Conservation (phyloP, 30 jellyfish, hydroid and myxozoan species). For the Aurelia sp. region DNA sequence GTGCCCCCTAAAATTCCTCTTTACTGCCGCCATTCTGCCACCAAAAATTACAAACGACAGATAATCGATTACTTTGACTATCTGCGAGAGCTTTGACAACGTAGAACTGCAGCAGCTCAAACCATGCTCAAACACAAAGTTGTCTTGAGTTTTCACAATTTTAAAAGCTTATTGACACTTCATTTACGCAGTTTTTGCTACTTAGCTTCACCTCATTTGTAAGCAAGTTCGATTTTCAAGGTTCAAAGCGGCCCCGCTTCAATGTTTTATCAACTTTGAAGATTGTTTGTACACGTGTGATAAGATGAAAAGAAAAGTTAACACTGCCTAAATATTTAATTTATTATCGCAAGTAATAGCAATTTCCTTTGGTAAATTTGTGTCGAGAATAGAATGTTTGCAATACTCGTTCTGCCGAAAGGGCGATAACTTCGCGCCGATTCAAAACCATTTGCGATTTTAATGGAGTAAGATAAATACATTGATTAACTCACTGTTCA, state of each 20-base stretch:
- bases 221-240: conserved; percentile 16
- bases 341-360: conserved; percentile 46
- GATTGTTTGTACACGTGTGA: conserved; percentile 69
- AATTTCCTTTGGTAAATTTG: conserved; percentile 65
- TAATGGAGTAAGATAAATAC: conserved; percentile 58
- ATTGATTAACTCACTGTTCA: conserved; percentile 56
- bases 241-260: conserved; percentile 49
- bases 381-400: conserved; percentile 46
- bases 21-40: no score
- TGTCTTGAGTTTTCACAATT: conserved; percentile 9
- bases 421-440: conserved; percentile 55
- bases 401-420: conserved; percentile 63
- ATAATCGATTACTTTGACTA: no score
- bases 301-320: conserved; percentile 42
- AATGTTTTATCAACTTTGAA: conserved; percentile 45
- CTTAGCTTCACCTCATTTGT: conserved; percentile 13
- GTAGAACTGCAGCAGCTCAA: no score
- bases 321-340: conserved; percentile 59
- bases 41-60: no score
- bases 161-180: conserved; percentile 15
- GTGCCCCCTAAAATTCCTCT: no score
- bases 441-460: conserved; percentile 61
- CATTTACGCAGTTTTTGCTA: conserved; percentile 15
- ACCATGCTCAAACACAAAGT: neutral
- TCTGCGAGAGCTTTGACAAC: no score